Percentiles rank a stretch among this genome's conserved stretches.
phyloP scores from a whole-genome alignment of 2,113 vertebrate genomes.

The Rhinoptilus africanus region DNA sequence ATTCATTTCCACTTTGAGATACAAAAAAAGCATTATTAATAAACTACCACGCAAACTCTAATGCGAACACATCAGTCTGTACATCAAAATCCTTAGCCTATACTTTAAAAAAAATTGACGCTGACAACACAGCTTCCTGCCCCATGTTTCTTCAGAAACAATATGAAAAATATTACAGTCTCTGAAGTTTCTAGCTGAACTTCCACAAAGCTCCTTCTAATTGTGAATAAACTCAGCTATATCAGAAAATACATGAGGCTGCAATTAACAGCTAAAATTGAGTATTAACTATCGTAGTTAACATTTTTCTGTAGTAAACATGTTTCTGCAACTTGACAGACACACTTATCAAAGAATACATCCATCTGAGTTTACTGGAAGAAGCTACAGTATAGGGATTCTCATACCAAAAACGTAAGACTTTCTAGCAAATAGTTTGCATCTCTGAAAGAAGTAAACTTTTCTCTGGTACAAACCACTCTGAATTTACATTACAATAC shows the following conservation, averaged over 20 bases:
- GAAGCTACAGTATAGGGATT: neutral
- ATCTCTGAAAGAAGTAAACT: neutral
- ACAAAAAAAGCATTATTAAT: neutral
- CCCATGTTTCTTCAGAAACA: neutral
- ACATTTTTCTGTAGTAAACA: neutral
- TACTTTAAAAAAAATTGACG: neutral
- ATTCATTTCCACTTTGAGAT: neutral
- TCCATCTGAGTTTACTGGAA: neutral
- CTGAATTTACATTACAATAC: neutral
- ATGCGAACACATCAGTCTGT: neutral
- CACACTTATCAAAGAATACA: neutral
- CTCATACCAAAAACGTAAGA: neutral
- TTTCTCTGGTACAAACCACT: neutral
- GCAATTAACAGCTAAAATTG: neutral
- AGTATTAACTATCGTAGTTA: neutral
- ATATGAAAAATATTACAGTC: fast-evolving
- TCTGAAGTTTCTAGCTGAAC: neutral
- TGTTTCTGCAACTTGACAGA: neutral
- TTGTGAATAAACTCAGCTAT: neutral
- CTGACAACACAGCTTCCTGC: neutral
- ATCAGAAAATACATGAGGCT: fast-evolving
- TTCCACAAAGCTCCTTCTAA: neutral
- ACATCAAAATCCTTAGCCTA: neutral
- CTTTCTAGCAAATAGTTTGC: neutral
- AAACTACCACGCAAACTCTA: neutral